A percentile compares a stretch with the other conserved stretches of the same genome.
Evolutionary conservation across 2,888 invertebrate species (phyloP).

Genomic region (Conchocele bisecta): DNA sequence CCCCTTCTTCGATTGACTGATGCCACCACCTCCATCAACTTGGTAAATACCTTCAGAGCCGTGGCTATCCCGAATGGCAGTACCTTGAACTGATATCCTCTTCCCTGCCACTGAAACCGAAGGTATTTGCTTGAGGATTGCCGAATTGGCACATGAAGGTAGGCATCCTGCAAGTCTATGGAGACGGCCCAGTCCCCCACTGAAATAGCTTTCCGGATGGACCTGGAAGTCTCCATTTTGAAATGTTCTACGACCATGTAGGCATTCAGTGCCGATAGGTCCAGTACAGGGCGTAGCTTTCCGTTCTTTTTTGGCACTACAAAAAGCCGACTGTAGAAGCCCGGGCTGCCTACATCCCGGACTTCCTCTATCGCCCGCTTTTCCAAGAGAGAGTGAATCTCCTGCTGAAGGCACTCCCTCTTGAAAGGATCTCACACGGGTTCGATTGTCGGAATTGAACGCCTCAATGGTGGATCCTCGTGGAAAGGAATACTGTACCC

Average conservation of each 20-base stretch:
- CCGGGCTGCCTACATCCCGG: neutral
- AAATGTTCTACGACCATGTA: neutral
- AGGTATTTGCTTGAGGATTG: neutral
- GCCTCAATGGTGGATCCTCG: too few relatives aligned
- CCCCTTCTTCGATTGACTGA: neutral
- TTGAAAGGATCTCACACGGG: too few relatives aligned
- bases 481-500: too few relatives aligned
- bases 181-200: neutral
- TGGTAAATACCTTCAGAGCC: neutral
- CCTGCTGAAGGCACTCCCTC: too few relatives aligned
- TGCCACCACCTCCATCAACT: neutral
- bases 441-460: too few relatives aligned
- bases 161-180: neutral
- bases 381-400: neutral
- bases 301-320: constrained; percentile 8
- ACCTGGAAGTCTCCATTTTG: constrained; percentile 1
- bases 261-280: neutral
- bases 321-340: neutral
- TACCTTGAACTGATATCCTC: neutral
- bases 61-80: neutral
- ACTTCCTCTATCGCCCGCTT: constrained; percentile 2
- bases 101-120: neutral
- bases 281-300: neutral
- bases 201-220: neutral
- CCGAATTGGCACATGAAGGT: neutral